Base-by-base conservation (phyloP, 2,888 invertebrate species). In the Hypomecis punctinalis region DNA sequence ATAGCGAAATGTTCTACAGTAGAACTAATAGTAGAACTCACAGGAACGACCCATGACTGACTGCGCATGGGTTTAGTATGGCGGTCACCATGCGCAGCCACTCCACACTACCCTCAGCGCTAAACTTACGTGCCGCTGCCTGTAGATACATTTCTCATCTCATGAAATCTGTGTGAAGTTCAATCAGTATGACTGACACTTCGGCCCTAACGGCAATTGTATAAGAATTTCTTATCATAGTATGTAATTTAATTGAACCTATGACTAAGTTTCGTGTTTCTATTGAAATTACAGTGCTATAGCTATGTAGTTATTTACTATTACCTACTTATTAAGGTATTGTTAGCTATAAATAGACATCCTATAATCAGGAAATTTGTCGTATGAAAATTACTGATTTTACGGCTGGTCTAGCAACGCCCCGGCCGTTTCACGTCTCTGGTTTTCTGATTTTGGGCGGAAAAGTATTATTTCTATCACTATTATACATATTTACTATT, bases 151-250 rank as follows among this genome's bases (percentile, higher is more conserved):
- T 23, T 1, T 23, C 1, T 3, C 23, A 23, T 23, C 23, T 23
- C 23, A 1, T 1, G 1, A 23, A 23, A 23, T 23, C 23, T 23
- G 48, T 39, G n/a, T 36, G 54, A 55, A 13, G 40, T 39, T 10
- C 48, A 55, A 49, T 64, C 59, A 59, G 45, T 45, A 64, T 67
- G 63, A 64, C 62, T 61, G 67, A 56, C 67, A 42, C 52, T 23
- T n/a, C 39, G 52, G 39, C 33, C 39, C 23, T 0, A 10, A 6
- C 36, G 9, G 45, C 45, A 46, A 55, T 43, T 51, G 23, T 43
- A 13, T 59, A 59, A 42, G 58, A 49, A 37, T 46, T 46, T 46
- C 40, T 40, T 45, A 57, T 45, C 55, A 35, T 8, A 23, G 45
- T n/a, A n/a, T n/a, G n/a, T 33, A 37, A 49, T 37, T 37, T 23